Conservation (phyloP, 2,113 vertebrate species). For the Cyanoramphus novaezelandiae region DNA sequence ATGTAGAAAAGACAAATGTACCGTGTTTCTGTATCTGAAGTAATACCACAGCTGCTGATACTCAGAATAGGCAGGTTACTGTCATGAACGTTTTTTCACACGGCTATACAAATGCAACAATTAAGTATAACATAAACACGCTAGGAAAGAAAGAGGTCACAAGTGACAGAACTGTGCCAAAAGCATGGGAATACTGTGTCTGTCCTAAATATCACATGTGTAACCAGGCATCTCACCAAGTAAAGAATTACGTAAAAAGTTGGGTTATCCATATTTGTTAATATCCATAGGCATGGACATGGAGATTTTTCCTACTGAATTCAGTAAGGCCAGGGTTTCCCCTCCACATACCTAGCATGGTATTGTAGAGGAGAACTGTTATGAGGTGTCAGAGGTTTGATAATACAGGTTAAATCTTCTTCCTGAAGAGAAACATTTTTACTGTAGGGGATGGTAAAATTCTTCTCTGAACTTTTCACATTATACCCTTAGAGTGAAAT, state of each 20-base stretch:
- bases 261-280: not conserved
- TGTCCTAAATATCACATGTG: accelerated
- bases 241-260: not conserved
- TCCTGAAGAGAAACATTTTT: not conserved
- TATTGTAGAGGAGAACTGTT: not conserved
- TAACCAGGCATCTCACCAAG: not conserved
- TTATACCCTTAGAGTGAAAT: not conserved
- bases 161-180: not conserved
- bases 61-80: not conserved
- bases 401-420: not conserved
- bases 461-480: not conserved
- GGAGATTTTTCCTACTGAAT: not conserved
- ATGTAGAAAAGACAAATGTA: not conserved
- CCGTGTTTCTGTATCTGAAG: accelerated
- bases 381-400: not conserved
- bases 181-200: not conserved
- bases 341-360: not conserved
- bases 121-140: not conserved
- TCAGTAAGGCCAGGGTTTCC: not conserved
- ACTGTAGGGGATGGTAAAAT: not conserved
- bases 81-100: not conserved
- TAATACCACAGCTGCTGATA: not conserved
- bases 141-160: not conserved
- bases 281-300: not conserved
- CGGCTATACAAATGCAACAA: not conserved